Conservation (phyloP, 2,113 vertebrate species). For the Verasper variegatus region DNA sequence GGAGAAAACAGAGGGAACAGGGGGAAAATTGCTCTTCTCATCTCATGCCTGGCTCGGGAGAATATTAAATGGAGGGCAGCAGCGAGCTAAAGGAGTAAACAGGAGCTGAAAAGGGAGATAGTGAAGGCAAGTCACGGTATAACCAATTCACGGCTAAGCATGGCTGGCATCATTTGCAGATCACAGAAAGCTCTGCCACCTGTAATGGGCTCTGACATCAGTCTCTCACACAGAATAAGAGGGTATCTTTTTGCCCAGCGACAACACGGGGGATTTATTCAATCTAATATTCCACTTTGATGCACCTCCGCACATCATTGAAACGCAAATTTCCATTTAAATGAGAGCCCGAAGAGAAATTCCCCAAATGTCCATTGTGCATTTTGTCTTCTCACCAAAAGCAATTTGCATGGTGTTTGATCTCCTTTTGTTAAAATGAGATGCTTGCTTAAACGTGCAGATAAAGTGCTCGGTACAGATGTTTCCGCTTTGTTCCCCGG, state of each 20-base stretch:
- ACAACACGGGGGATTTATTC: slow-evolving; percentile 58
- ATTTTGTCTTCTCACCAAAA: slow-evolving; percentile 55
- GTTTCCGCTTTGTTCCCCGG: slow-evolving; percentile 44
- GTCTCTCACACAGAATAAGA: slow-evolving; percentile 33
- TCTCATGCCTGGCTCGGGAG: slow-evolving; percentile 24
- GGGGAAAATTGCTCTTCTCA: slow-evolving; percentile 20
- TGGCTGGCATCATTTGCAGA: slow-evolving; percentile 53
- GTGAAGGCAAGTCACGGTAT: slow-evolving; percentile 33
- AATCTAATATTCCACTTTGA: slow-evolving; percentile 75
- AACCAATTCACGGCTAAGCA: slow-evolving; percentile 53
- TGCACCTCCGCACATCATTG: slow-evolving; percentile 68
- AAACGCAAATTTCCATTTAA: slow-evolving; percentile 79
- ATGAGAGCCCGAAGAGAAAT: slow-evolving; percentile 73
- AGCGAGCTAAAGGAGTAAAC: slow-evolving; percentile 42
- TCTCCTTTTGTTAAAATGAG: slow-evolving; percentile 62
- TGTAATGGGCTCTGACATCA: slow-evolving; percentile 52
- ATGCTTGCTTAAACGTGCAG: slow-evolving; percentile 55
- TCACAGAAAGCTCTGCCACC: slow-evolving; percentile 45
- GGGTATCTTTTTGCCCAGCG: slow-evolving; percentile 14
- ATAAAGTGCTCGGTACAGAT: slow-evolving; percentile 41
- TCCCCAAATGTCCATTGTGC: slow-evolving; percentile 62
- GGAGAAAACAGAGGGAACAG: slow-evolving; percentile 14
- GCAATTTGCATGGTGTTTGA: slow-evolving; percentile 69
- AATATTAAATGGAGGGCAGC: slow-evolving; percentile 38
- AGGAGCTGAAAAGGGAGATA: slow-evolving; percentile 42